Evolutionary conservation across 2,797 vertebrate species (phyloP).

Genomic region (Tenualosa thibaudeaui): DNA sequence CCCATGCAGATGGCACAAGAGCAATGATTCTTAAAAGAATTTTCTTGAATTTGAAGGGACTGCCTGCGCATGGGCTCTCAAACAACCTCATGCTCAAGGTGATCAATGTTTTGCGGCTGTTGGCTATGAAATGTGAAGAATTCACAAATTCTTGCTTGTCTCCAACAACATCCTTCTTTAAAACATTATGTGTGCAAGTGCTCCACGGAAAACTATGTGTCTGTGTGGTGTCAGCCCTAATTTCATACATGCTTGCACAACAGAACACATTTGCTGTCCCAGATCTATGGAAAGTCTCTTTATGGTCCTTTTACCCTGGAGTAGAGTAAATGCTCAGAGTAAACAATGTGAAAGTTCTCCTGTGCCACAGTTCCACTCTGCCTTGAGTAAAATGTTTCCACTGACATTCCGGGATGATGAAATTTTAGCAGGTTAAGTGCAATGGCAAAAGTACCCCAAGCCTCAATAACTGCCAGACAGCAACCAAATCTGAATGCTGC

Average conservation of each 20-base stretch:
- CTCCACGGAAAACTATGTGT: neutral
- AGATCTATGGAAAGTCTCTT: constrained; percentile 24
- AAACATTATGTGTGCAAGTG: neutral
- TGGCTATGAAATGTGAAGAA: constrained; percentile 13
- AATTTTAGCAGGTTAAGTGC: constrained; percentile 28
- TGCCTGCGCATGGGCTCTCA: neutral
- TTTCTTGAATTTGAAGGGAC: neutral
- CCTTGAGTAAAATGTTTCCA: constrained; percentile 50
- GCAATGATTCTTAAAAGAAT: neutral
- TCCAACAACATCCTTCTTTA: neutral
- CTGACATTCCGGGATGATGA: constrained; percentile 37
- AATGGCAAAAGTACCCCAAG: constrained; percentile 29
- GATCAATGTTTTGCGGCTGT: neutral
- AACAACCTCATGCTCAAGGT: neutral
- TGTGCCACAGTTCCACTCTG: constrained; percentile 39
- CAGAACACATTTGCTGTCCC: constrained; percentile 10
- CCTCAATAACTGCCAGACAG: constrained; percentile 30
- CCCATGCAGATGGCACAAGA: neutral
- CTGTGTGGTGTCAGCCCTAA: constrained; percentile 17
- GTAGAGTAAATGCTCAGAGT: constrained; percentile 30
- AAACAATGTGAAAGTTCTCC: constrained; percentile 40
- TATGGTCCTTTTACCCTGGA: neutral
- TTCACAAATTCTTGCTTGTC: neutral
- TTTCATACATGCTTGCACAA: constrained; percentile 22
- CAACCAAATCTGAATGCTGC: constrained; percentile 34